phyloP scores from a whole-genome alignment of 92 coral and sea anemone species.

The Siderastrea radians region DNA sequence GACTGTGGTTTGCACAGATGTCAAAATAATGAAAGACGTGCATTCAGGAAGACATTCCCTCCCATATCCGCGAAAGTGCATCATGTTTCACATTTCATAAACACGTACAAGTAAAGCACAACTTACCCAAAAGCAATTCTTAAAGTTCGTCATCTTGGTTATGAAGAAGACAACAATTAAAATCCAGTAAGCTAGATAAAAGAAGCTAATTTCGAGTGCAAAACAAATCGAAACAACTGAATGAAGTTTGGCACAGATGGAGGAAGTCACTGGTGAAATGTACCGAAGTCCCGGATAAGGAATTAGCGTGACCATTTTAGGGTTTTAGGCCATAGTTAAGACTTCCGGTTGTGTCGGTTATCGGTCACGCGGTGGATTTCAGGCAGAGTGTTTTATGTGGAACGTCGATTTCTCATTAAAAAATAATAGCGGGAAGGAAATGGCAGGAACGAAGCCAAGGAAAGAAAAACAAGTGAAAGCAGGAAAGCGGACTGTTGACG shows the following conservation, averaged over 20 bases:
- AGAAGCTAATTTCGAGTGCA: background rate
- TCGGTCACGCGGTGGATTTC: too few species aligned
- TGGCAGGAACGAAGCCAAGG: too few species aligned
- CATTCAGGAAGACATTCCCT: background rate
- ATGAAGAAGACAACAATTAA: background rate
- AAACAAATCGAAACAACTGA: background rate
- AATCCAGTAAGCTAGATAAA: too few species aligned
- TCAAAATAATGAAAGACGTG: background rate
- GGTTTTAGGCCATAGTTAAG: background rate
- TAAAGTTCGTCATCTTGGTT: conserved; percentile 54
- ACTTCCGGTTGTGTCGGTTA: background rate
- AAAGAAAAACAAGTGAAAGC: too few species aligned
- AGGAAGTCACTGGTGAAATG: background rate
- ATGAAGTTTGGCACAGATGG: background rate
- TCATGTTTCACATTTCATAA: background rate
- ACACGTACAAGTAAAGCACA: background rate
- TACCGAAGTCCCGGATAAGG: conserved; percentile 7
- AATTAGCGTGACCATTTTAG: background rate
- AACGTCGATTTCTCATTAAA: too few species aligned
- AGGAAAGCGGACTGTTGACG: too few species aligned
- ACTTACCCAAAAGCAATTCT: conserved; percentile 76
- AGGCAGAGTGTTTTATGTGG: too few species aligned
- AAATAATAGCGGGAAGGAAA: too few species aligned
- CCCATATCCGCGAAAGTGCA: background rate
- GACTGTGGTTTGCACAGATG: background rate